Evolutionary conservation across 2,113 vertebrate genomes (phyloP).

Genomic region (Pelmatolapia mariae): DNA sequence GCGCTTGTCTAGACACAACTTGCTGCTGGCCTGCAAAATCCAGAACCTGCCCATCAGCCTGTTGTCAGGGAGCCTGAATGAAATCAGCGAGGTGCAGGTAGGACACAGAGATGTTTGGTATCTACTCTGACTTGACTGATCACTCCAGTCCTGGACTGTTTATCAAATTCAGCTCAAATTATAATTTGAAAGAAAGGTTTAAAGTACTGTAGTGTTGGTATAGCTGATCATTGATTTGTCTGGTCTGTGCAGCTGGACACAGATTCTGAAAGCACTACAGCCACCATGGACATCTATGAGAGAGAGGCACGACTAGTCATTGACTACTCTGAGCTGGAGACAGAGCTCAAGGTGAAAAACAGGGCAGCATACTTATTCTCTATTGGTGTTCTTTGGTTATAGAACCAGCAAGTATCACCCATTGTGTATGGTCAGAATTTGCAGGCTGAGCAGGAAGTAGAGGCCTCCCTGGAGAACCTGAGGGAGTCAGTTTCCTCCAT

Average conservation of each 20-base stretch:
- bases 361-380: not conserved
- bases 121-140: not conserved
- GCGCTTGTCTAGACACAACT: constrained; percentile 79
- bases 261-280: constrained; percentile 69
- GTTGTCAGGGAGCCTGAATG: constrained; percentile 77
- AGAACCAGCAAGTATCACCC: not conserved
- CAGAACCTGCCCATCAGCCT: constrained; percentile 76
- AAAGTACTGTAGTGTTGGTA: not conserved
- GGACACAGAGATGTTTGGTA: not conserved
- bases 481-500: constrained; percentile 65
- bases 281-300: constrained; percentile 74
- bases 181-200: not conserved
- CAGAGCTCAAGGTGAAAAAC: constrained; percentile 72
- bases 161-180: not conserved
- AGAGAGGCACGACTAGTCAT: constrained; percentile 79
- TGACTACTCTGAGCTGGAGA: constrained; percentile 78
- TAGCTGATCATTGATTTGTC: not conserved
- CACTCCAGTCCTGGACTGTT: not conserved
- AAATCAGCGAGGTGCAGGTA: constrained; percentile 88
- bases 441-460: constrained; percentile 67
- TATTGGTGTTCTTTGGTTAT: not conserved
- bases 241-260: constrained; percentile 71
- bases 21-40: constrained; percentile 87
- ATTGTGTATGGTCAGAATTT: constrained; percentile 59
- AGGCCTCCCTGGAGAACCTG: constrained; percentile 62